Base-by-base conservation (phyloP, 2,797 vertebrate species). In the Enteromius thamalakanensis region DNA sequence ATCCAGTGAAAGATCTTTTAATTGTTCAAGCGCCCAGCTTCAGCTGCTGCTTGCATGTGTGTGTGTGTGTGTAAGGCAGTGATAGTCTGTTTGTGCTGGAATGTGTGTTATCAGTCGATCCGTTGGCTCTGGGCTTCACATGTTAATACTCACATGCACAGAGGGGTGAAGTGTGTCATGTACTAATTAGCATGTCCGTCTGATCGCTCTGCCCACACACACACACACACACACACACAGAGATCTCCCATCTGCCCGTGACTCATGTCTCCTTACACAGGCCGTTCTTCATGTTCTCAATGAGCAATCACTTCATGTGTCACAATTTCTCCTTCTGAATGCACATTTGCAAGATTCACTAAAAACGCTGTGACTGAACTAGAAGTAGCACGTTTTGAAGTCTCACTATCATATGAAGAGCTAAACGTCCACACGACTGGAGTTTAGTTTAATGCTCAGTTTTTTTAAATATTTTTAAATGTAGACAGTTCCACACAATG, bases 191-290 rank as follows among this genome's bases (percentile, higher is more conserved):
- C 58, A 81, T 81, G 80, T 81, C 55, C 70, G 69, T 53, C 47
- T 82, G 47, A 82, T 45, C 21, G 26, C 21, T n/a, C 47, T 37
- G 60, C 60, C 60, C 60, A 19, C 58, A 19, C 69, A 74, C 69
- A 81, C 19, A 62, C 23, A 70, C 29, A 53, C 60, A 67, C 45
- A 68, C 29, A 79, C 29, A 29, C 29, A 29, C 0, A 49, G 17
- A 79, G 21, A 32, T 67, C 68, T 74, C 71, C 79, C 80, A 75
- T 81, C 80, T 81, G 80, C 42, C 70, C 17, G 9, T 81, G 70
- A 81, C 80, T 81, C 45, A 74, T 9, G 64, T 58, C 32, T 80
- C 78, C 40, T 58, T 51, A 70, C 75, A 49, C 40, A 32, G 37
- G 26, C 53, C 12, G 42, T 72, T 81, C 79, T 55, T 47, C 37